Conservation (phyloP, 1,140 invertebrate species). For the Drosophila arawakana region DNA sequence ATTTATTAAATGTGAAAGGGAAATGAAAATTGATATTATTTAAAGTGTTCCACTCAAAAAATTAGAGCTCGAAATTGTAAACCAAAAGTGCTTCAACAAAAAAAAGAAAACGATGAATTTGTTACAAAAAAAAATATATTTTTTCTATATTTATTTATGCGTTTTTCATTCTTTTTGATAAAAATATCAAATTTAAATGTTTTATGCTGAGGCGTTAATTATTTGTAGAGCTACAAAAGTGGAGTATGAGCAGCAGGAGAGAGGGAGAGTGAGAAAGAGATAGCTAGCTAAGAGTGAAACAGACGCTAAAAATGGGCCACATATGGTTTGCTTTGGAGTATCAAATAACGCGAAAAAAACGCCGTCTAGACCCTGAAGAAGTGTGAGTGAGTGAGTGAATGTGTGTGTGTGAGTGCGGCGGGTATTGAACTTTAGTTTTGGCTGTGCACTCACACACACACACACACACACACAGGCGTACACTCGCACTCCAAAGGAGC, state of each 20-base stretch:
- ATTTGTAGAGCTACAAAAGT: slow-evolving; percentile 19
- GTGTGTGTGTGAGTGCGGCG: slow-evolving; percentile 2
- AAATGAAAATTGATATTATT: neutral
- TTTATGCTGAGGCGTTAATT: slow-evolving; percentile 33
- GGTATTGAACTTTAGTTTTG: slow-evolving; percentile 24
- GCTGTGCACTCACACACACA: slow-evolving; percentile 3
- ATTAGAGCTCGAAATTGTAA: neutral
- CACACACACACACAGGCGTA: slow-evolving; percentile 3
- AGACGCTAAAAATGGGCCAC: slow-evolving; percentile 29
- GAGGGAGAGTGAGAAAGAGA: neutral
- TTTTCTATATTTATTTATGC: too few relatives aligned
- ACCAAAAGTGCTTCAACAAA: neutral
- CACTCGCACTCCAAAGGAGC: neutral
- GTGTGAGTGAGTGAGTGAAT: slow-evolving; percentile 6
- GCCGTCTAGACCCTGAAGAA: slow-evolving; percentile 41
- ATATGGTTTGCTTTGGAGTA: slow-evolving; percentile 39
- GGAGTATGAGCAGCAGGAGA: neutral
- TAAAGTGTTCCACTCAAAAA: slow-evolving; percentile 1
- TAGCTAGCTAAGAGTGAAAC: neutral
- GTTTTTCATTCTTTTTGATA: too few relatives aligned
- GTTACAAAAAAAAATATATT: too few relatives aligned
- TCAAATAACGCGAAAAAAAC: slow-evolving; percentile 62
- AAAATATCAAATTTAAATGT: slow-evolving; percentile 3
- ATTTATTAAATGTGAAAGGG: neutral
- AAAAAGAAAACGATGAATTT: too few relatives aligned